A percentile compares a stretch with the other conserved stretches of the same genome.
phyloP scores from a whole-genome alignment of 1,140 invertebrate species.

The Latrodectus geometricus region DNA sequence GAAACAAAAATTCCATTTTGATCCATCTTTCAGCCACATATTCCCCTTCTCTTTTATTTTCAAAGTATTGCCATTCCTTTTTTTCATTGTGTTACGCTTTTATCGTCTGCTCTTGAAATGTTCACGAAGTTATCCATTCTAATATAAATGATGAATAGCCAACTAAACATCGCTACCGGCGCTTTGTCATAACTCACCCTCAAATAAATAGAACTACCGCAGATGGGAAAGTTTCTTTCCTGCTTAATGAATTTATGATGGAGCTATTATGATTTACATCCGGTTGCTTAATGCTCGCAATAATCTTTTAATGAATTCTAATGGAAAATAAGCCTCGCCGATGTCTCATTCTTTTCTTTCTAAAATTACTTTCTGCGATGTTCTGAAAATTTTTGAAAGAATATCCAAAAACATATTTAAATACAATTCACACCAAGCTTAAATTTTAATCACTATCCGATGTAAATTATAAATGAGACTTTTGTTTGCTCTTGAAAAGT shows the following conservation, averaged over 20 bases:
- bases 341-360: neutral
- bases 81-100: constrained; percentile 54
- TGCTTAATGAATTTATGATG: constrained; percentile 32
- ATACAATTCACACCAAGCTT: too few species aligned
- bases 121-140: constrained; percentile 47
- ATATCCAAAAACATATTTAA: neutral
- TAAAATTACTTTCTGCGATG: neutral
- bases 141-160: constrained; percentile 55
- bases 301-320: constrained; percentile 47
- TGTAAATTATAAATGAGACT: too few species aligned
- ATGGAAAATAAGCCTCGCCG: constrained; percentile 27
- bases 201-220: neutral
- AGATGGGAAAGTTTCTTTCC: neutral
- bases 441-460: too few species aligned
- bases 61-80: constrained; percentile 13
- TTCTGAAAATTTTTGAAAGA: neutral
- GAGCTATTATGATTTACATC: constrained; percentile 32
- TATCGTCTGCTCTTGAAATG: constrained; percentile 51
- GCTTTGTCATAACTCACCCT: constrained; percentile 23
- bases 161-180: constrained; percentile 6
- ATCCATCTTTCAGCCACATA: constrained; percentile 9
- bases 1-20: constrained; percentile 54
- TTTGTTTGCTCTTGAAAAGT: too few species aligned
- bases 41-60: constrained; percentile 33
- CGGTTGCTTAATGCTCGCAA: constrained; percentile 21